Evolutionary conservation across 1,140 invertebrate species (phyloP).

Genomic region (Leptinotarsa texana): DNA sequence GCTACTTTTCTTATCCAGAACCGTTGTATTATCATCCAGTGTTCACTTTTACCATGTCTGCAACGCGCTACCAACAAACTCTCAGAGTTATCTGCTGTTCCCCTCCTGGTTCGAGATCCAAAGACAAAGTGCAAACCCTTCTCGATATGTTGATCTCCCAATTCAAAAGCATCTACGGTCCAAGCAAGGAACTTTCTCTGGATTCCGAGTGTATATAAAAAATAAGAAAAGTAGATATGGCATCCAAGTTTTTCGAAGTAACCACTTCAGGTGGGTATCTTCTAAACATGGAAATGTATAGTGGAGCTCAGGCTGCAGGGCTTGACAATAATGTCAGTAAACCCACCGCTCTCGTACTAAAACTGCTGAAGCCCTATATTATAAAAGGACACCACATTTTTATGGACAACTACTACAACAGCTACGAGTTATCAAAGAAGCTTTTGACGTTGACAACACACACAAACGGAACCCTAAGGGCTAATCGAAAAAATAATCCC

Average conservation of each 20-base stretch:
- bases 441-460: slow-evolving; percentile 10
- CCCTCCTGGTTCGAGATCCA: not conserved
- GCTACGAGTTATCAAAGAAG: slow-evolving; percentile 13
- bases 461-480: not conserved
- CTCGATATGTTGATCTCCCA: slow-evolving; percentile 5
- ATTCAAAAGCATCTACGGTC: not conserved
- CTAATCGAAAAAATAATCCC: slow-evolving; percentile 9
- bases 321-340: not conserved
- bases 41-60: slow-evolving; percentile 13
- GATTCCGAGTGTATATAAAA: slow-evolving; percentile 23
- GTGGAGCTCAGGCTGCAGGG: not conserved
- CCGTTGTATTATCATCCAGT: slow-evolving; percentile 21
- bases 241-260: slow-evolving; percentile 17
- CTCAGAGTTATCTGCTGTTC: slow-evolving; percentile 3
- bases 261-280: slow-evolving; percentile 20
- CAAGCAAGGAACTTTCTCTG: slow-evolving; percentile 10
- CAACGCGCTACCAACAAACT: slow-evolving; percentile 16
- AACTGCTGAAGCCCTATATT: slow-evolving; percentile 21
- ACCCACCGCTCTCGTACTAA: slow-evolving; percentile 1
- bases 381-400: slow-evolving; percentile 21
- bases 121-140: not conserved
- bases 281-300: slow-evolving; percentile 24
- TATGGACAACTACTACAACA: slow-evolving; percentile 30
- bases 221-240: slow-evolving; percentile 22
- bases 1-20: slow-evolving; percentile 5